Conservation (phyloP, 2,113 vertebrate species). For the Glaucomys volans region DNA sequence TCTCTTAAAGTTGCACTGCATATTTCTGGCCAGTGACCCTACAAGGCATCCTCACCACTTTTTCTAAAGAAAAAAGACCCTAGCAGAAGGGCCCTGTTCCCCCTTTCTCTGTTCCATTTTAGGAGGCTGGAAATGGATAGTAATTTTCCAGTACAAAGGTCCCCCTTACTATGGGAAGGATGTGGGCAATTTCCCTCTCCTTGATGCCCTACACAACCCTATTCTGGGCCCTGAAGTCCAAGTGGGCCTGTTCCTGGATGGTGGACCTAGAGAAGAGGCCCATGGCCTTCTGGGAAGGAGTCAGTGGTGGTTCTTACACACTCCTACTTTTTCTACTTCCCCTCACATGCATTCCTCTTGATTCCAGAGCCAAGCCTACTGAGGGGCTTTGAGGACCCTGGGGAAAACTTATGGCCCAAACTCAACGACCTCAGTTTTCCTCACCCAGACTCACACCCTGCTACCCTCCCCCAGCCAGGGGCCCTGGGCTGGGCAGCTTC, state of each 20-base stretch:
- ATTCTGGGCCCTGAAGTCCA: background rate
- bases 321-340: background rate
- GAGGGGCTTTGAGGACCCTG: background rate
- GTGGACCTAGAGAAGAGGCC: background rate
- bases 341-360: background rate
- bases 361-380: background rate
- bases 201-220: background rate
- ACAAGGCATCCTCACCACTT: background rate
- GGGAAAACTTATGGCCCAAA: background rate
- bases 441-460: background rate
- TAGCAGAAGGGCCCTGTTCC: background rate
- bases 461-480: slow-evolving; percentile 60
- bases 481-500: slow-evolving; percentile 73
- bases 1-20: slow-evolving; percentile 75
- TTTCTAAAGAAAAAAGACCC: slow-evolving; percentile 11
- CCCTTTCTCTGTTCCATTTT: background rate
- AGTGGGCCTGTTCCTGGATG: background rate
- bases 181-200: background rate
- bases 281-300: slow-evolving; percentile 35
- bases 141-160: background rate
- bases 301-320: background rate
- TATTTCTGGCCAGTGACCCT: slow-evolving; percentile 44
- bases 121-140: background rate
- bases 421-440: background rate
- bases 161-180: background rate